Percentiles rank a stretch among this genome's conserved stretches.
These are phyloP conservation scores for Nerophis lumbriciformis DNA, from an alignment of 2,113 vertebrate genomes.

Conservation along the genomic window DNA sequence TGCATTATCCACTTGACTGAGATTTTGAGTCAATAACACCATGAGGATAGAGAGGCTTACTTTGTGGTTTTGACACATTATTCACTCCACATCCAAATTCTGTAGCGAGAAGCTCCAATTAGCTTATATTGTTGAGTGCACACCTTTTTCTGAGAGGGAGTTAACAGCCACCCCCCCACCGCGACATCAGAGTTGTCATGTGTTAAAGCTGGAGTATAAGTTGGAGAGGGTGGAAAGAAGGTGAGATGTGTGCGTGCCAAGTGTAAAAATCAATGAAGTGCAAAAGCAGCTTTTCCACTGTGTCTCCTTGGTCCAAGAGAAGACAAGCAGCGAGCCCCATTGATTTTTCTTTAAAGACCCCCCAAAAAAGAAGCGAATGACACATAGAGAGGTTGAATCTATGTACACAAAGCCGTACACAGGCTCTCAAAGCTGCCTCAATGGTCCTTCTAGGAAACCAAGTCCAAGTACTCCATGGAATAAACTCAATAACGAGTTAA, in stretches of 20 bases:
- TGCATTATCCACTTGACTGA: constrained; percentile 58
- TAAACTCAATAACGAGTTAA: constrained; percentile 27
- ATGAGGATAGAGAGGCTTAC: constrained; percentile 32
- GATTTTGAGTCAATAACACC: constrained; percentile 49
- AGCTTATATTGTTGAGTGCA: constrained; percentile 64
- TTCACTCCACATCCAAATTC: constrained; percentile 66
- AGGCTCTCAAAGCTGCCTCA: constrained; percentile 40
- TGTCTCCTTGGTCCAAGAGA: constrained; percentile 51
- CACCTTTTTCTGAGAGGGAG: constrained; percentile 56
- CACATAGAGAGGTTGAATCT: constrained; percentile 55
- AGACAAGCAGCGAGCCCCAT: constrained; percentile 41
- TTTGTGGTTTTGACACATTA: constrained; percentile 52
- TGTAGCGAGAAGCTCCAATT: constrained; percentile 67
- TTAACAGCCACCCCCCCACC: constrained; percentile 58
- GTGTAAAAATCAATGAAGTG: constrained; percentile 66
- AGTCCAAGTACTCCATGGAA: constrained; percentile 32
- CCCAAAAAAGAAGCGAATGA: constrained; percentile 36
- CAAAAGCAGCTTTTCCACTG: constrained; percentile 48
- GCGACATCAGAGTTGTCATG: constrained; percentile 26
- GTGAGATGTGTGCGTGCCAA: constrained; percentile 24
- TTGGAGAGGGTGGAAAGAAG: constrained; percentile 28
- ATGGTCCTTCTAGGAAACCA: constrained; percentile 37
- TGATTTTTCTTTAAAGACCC: constrained; percentile 53
- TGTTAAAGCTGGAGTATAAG: constrained; percentile 28
- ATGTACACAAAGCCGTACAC: constrained; percentile 35